phyloP scores from a whole-genome alignment of 2,888 invertebrate genomes.

The Agrenia bidenticulata region DNA sequence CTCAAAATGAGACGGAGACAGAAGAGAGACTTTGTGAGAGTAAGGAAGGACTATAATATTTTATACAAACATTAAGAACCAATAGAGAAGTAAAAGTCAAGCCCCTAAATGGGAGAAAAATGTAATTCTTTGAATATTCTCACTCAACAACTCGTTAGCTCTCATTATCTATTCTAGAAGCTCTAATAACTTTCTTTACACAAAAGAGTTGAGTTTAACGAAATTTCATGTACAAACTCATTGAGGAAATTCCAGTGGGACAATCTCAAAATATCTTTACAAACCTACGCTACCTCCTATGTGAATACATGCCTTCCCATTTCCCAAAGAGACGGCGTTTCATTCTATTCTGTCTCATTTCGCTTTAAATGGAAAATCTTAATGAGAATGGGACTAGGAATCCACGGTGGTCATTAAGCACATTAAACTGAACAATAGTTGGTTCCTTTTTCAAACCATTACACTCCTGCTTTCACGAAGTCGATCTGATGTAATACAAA shows the following conservation, averaged over 20 bases:
- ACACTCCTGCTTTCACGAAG: not conserved
- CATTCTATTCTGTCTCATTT: slow-evolving; percentile 14
- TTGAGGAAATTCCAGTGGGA: slow-evolving; percentile 18
- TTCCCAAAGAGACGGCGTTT: not conserved
- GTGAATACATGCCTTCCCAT: slow-evolving; percentile 1
- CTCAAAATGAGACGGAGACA: too few species aligned
- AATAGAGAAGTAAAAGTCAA: slow-evolving; percentile 9
- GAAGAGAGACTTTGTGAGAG: too few species aligned
- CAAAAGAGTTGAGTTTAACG: not conserved
- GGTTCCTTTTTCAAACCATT: slow-evolving; percentile 12
- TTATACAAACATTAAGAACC: slow-evolving; percentile 11
- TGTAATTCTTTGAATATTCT: slow-evolving; percentile 35
- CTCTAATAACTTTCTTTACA: slow-evolving; percentile 13
- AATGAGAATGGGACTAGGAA: slow-evolving; percentile 31
- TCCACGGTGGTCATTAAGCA: slow-evolving; percentile 20
- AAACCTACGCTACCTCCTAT: too few species aligned
- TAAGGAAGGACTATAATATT: too few species aligned
- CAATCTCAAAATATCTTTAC: slow-evolving; percentile 12
- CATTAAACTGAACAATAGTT: slow-evolving; percentile 15
- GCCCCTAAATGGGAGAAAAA: slow-evolving; percentile 24
- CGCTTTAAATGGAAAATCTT: slow-evolving; percentile 28
- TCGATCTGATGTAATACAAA: too few species aligned
- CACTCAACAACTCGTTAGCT: slow-evolving; percentile 33
- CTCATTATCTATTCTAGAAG: slow-evolving; percentile 32
- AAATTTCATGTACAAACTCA: slow-evolving; percentile 7